phyloP scores from a whole-genome alignment of 2,797 vertebrate genomes.

The Crax fasciolata region DNA sequence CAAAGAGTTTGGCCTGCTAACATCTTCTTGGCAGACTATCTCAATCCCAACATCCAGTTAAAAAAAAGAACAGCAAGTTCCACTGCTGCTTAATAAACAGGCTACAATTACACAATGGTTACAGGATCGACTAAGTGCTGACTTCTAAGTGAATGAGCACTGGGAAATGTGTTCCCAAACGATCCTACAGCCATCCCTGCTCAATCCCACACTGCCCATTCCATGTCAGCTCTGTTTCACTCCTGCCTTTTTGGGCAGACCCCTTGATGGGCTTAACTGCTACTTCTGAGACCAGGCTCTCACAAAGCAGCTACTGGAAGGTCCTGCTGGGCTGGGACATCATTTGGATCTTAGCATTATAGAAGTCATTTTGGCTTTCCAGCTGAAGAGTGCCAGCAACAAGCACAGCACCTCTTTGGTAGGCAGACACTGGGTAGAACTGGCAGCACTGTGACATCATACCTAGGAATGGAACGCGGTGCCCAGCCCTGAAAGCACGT shows the following conservation, averaged over 20 bases:
- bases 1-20: conserved; percentile 17
- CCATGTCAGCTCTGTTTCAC: fast-evolving
- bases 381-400: not conserved
- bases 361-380: fast-evolving
- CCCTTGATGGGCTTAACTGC: not conserved
- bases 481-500: fast-evolving
- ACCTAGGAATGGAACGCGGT: fast-evolving
- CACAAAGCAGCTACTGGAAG: not conserved
- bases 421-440: not conserved
- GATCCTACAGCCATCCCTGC: not conserved
- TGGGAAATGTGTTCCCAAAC: not conserved
- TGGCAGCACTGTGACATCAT: not conserved
- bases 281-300: not conserved
- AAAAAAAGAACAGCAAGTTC: conserved; percentile 6
- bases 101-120: not conserved
- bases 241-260: not conserved
- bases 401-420: not conserved
- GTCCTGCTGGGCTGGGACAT: not conserved
- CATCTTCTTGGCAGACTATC: not conserved
- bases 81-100: conserved; percentile 32
- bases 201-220: not conserved
- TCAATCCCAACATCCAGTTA: not conserved
- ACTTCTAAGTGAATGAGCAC: not conserved
- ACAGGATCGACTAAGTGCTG: not conserved
- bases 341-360: not conserved